A percentile compares a stretch with the other conserved stretches of the same genome.
These are phyloP conservation scores for Erynnis tages DNA, from an alignment of 2,888 invertebrate genomes.

Conservation along the genomic window DNA sequence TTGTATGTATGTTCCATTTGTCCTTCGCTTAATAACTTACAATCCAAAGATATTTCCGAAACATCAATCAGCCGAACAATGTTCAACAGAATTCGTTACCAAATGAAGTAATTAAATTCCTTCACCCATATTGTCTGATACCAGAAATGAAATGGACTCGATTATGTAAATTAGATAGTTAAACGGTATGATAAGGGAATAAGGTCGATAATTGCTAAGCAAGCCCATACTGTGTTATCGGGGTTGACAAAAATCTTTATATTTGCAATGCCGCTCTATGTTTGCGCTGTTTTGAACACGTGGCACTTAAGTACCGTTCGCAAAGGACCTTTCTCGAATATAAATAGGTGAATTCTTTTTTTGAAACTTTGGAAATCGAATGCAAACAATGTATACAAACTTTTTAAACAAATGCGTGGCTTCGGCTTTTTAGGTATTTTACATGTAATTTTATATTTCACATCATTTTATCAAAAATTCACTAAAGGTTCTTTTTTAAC, in stretches of 20 bases:
- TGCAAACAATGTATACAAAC: too few relatives aligned
- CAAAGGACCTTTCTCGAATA: constrained; percentile 24
- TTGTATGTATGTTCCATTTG: too few relatives aligned
- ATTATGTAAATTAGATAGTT: constrained; percentile 27
- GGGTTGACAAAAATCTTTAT: constrained; percentile 45
- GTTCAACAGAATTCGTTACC: constrained; percentile 23
- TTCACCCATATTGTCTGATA: constrained; percentile 27
- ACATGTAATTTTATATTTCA: too few relatives aligned
- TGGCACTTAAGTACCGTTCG: constrained; percentile 34
- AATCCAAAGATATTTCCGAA: constrained; percentile 21
- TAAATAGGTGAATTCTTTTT: too few relatives aligned
- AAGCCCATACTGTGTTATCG: constrained; percentile 29
- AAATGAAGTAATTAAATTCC: constrained; percentile 29
- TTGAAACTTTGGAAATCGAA: too few relatives aligned
- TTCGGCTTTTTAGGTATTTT: too few relatives aligned
- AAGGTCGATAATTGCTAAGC: constrained; percentile 31
- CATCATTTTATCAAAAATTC: too few relatives aligned
- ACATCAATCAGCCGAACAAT: constrained; percentile 27
- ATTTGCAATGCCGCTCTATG: constrained; percentile 35
- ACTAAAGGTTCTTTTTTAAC: too few relatives aligned
- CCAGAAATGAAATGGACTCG: constrained; percentile 27
- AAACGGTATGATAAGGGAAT: constrained; percentile 14
- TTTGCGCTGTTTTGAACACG: constrained; percentile 34
- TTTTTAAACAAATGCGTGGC: too few relatives aligned
- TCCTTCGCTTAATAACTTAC: constrained; percentile 1